phyloP scores from a whole-genome alignment of 2,888 invertebrate genomes.

The Lasioglossum zephyrum region DNA sequence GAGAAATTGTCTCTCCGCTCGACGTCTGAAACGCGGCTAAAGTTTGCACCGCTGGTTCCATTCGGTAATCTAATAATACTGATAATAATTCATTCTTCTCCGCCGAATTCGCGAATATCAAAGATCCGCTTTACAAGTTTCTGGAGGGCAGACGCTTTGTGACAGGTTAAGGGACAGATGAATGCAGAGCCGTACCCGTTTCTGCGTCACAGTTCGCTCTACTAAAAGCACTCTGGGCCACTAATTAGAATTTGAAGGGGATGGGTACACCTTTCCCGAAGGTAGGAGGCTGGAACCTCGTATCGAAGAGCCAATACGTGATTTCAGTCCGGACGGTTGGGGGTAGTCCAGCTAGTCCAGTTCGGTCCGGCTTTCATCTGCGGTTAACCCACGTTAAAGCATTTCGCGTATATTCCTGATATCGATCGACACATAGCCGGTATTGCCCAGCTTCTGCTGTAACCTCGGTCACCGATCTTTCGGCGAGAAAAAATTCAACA shows the following conservation, averaged over 20 bases:
- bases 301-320: slow-evolving; percentile 55
- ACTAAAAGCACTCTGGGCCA: slow-evolving; percentile 42
- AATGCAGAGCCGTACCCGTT: slow-evolving; percentile 12
- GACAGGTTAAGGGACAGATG: slow-evolving; percentile 34
- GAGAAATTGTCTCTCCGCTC: neutral
- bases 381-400: slow-evolving; percentile 72
- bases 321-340: slow-evolving; percentile 47
- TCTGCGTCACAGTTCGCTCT: slow-evolving; percentile 26
- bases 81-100: neutral
- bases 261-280: slow-evolving; percentile 41
- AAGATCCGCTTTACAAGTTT: neutral
- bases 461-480: slow-evolving; percentile 31
- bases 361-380: slow-evolving; percentile 63
- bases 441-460: slow-evolving; percentile 36
- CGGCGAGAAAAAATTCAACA: slow-evolving; percentile 18
- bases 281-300: slow-evolving; percentile 24
- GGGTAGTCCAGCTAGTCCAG: slow-evolving; percentile 49
- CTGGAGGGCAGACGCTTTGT: neutral
- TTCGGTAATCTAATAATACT: neutral
- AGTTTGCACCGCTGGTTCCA: neutral
- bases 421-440: slow-evolving; percentile 60
- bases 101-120: neutral
- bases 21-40: neutral
- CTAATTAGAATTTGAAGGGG: slow-evolving; percentile 58
- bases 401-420: slow-evolving; percentile 64